Percentiles rank a stretch among this genome's conserved stretches.
These are phyloP conservation scores for Bradypodion ventrale DNA, from an alignment of 2,797 vertebrate species.

Conservation along the genomic window DNA sequence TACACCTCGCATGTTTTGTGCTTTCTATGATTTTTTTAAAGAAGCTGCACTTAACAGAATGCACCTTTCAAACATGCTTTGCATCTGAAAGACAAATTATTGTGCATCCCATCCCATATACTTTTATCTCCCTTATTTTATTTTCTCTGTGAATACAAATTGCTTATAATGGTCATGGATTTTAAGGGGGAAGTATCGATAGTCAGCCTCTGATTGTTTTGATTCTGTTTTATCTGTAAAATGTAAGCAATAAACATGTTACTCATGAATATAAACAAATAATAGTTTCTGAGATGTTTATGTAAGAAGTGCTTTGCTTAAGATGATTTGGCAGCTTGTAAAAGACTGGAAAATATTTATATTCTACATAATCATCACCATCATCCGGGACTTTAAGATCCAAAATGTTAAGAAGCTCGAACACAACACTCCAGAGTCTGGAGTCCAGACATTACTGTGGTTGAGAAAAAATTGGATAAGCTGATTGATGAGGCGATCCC, in stretches of 20 bases:
- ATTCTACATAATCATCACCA: too few species aligned
- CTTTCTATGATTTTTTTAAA: background rate
- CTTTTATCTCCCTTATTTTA: slow-evolving; percentile 33
- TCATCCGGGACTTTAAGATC: too few species aligned
- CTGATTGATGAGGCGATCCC: too few species aligned
- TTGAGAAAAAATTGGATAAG: too few species aligned
- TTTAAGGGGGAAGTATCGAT: slow-evolving; percentile 21
- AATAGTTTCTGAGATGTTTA: background rate
- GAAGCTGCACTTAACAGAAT: background rate
- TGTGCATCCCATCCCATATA: slow-evolving; percentile 31
- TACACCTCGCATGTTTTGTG: background rate
- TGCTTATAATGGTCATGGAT: slow-evolving; percentile 18
- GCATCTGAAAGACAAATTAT: slow-evolving; percentile 14
- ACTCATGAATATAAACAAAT: background rate
- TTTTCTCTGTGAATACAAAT: slow-evolving; percentile 37
- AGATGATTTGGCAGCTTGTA: background rate
- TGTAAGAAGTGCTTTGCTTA: background rate
- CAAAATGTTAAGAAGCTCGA: too few species aligned
- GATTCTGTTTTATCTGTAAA: slow-evolving; percentile 18
- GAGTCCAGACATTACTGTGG: too few species aligned
- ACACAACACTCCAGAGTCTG: too few species aligned
- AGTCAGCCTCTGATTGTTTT: slow-evolving; percentile 7
- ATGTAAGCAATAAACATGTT: background rate
- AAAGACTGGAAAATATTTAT: background rate
- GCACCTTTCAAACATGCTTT: slow-evolving; percentile 5